Conservation (phyloP, 2,113 vertebrate species). For the Vombatus ursinus region DNA sequence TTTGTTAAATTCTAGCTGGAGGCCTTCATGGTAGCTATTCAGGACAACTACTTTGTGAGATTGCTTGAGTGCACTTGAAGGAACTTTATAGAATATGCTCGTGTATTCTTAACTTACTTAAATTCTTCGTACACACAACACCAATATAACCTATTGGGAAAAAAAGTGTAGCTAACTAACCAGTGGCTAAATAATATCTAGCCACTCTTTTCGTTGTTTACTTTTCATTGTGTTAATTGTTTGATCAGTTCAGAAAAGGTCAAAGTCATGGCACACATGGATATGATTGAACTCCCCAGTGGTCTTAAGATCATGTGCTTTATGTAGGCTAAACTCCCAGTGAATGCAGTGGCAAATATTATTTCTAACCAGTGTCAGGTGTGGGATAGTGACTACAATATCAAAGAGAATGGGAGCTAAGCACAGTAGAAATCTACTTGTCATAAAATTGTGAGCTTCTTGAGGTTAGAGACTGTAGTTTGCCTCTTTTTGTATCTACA, state of each 20-base stretch:
- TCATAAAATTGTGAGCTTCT: background rate
- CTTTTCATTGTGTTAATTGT: background rate
- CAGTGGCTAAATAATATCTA: background rate
- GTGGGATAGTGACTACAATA: background rate
- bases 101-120: background rate
- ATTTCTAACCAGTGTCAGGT: background rate
- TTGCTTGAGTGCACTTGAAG: background rate
- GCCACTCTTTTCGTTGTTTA: background rate
- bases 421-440: background rate
- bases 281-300: background rate
- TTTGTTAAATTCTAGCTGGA: constrained; percentile 6
- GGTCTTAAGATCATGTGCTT: background rate
- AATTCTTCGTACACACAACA: background rate
- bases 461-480: background rate
- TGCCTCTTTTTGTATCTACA: background rate
- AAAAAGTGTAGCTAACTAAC: background rate
- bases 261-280: background rate
- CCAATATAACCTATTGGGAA: background rate
- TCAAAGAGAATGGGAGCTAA: background rate
- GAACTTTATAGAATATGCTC: background rate
- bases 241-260: background rate
- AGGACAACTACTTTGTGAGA: background rate
- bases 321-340: background rate
- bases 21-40: background rate
- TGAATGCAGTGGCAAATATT: background rate